Base-by-base conservation (phyloP, 2,797 vertebrate species). In the Gobionotothen gibberifrons region DNA sequence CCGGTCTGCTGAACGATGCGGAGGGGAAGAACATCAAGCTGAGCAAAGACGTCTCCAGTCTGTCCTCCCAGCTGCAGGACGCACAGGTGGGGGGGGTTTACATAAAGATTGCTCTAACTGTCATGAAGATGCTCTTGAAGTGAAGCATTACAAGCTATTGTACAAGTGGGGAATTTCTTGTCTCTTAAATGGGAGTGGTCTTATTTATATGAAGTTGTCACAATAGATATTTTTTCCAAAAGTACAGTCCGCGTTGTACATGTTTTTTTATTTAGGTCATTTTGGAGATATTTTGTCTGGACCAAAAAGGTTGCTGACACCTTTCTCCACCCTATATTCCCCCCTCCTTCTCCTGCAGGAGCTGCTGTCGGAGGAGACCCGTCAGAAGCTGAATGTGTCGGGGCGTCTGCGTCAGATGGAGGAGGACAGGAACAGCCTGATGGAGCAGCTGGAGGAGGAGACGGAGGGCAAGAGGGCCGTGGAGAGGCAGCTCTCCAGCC, bases 391-490 rank as follows among this genome's bases (percentile, higher is more conserved):
- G 47, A 96, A 96, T 0, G 90, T 99, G 85, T 95, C 96, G 3
- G 98, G 97, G 26, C 97, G 97, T 66, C 94, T 98, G 39, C 96
- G 97, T 22, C 98, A 99, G 92, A 68, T 95, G 83, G 98, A 99
- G 81, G 98, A 98, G 0, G 98, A 99, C 2, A 93, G 82, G 82
- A 97, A 96, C 87, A 89, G 91, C 83, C 89, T 99, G 74, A 95
- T 96, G 72, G 98, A 99, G 67, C 97, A 98, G 93, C 92, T 99
- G 87, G 98, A 99, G 21, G 98, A 99, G 90, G 98, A 99, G 93
- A 43, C 59, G 0, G 97, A 99, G 90, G 93, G 93, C 81, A 98
- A 97, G 88, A 95, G 96, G 83, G 96, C 90, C 10, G 87, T 97
- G 82, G 97, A 99, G 88, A 94, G 96, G 58, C 97, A 99, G 76